phyloP scores from a whole-genome alignment of 2,888 invertebrate genomes.

The Resseliella maxima region DNA sequence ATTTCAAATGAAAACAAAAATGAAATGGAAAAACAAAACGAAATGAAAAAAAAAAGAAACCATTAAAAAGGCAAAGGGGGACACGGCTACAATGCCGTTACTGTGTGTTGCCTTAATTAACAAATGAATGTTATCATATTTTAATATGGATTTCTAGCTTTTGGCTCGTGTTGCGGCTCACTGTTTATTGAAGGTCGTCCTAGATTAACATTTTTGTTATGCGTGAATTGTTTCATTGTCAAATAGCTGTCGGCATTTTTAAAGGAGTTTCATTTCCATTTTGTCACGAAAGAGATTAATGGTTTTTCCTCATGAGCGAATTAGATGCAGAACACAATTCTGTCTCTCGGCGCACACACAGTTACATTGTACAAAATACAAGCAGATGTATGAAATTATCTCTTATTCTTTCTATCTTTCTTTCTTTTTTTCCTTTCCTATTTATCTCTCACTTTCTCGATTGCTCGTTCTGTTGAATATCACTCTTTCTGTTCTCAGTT shows the following conservation, averaged over 20 bases:
- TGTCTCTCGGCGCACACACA: neutral
- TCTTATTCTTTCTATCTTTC: neutral
- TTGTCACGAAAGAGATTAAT: conserved; percentile 26
- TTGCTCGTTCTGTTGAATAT: neutral
- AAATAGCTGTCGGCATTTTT: conserved; percentile 17
- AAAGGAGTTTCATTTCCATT: conserved; percentile 9
- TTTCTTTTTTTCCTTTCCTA: neutral
- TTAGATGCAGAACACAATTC: neutral
- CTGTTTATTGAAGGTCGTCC: neutral
- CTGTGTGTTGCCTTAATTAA: conserved; percentile 12
- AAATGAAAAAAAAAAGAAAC: neutral
- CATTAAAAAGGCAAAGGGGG: too few relatives aligned
- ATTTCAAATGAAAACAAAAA: neutral
- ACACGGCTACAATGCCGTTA: too few relatives aligned
- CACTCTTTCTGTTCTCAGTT: neutral
- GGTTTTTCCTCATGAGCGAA: neutral
- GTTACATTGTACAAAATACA: neutral
- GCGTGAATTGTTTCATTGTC: conserved; percentile 30
- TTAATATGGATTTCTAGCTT: conserved; percentile 20
- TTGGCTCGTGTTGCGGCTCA: neutral
- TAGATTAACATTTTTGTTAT: conserved; percentile 31
- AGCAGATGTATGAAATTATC: too few relatives aligned
- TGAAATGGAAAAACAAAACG: neutral
- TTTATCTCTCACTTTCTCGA: neutral
- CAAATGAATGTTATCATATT: conserved; percentile 39